Base-by-base conservation (phyloP, 2,113 vertebrate species). In the Lycaon pictus region DNA sequence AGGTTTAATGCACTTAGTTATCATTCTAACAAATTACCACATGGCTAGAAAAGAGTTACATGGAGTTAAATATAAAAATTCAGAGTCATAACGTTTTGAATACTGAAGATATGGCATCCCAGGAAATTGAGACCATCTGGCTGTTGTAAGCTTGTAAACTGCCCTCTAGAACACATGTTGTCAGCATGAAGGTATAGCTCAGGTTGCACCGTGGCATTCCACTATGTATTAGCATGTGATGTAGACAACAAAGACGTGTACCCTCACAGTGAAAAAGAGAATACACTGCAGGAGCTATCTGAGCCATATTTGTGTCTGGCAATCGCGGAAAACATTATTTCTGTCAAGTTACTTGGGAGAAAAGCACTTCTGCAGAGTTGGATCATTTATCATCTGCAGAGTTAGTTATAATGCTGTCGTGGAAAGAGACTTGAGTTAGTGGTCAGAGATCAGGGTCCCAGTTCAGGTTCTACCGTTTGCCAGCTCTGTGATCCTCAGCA, bases 291-390 rank as follows among this genome's bases (percentile, higher is more conserved):
- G 48, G 65, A n/a, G 12, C 35, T 80, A n/a, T 74, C 25, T 15
- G 90, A 94, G 27, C 23, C 82, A 35, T 56, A 48, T 67, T 95
- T 82, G 84, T 90, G 60, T 77, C 76, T 48, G 43, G 37, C 53
- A 77, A 69, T 79, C 86, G 85, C 10, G 35, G 72, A 69, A 96
- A 85, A 37, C 65, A 65, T 72, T 55, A 69, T 25, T 79, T 51
- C 20, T 86, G 37, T 25, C 56, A 79, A 93, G 67, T 95, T 56
- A 88, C 48, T 77, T 86, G 89, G 72, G 86, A 87, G 55, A 82
- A 89, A 81, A 92, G 56, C 6, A 25, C 35, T 92, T 94, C 43
- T 87, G 16, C 6, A 65, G 77, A 69, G 92, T 0, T 17, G 91
- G 79, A 58, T 69, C 60, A 27, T 63, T 93, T 65, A 35, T 63